Conservation (phyloP, 2,888 invertebrate species). For the Ypsolopha sequella region DNA sequence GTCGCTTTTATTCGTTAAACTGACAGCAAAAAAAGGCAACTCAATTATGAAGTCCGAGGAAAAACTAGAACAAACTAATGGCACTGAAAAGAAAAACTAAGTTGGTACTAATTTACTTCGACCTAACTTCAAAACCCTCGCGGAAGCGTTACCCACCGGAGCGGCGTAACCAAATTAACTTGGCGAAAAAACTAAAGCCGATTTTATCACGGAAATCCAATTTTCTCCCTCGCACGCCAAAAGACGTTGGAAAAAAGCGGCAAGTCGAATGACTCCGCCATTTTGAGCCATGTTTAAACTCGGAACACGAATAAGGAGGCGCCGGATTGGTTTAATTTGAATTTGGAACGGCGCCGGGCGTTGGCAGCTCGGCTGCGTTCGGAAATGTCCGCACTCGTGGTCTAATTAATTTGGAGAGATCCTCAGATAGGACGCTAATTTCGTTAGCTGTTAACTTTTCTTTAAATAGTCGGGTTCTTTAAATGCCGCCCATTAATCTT, state of each 20-base stretch:
- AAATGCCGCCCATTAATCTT: conserved; percentile 51
- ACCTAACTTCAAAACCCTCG: conserved; percentile 45
- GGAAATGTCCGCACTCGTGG: conserved; percentile 36
- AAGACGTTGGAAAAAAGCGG: conserved; percentile 65
- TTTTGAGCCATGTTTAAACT: conserved; percentile 64
- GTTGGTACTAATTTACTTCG: conserved; percentile 9
- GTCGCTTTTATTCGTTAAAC: not conserved
- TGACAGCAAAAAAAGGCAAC: not conserved
- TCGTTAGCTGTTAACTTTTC: conserved; percentile 59
- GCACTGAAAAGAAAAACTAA: conserved; percentile 4
- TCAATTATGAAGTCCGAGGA: not conserved
- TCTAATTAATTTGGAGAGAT: conserved; percentile 66
- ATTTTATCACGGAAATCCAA: conserved; percentile 71
- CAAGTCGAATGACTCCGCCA: conserved; percentile 67
- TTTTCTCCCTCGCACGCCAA: conserved; percentile 69
- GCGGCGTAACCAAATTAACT: conserved; percentile 52
- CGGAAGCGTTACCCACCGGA: conserved; percentile 42
- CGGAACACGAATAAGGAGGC: conserved; percentile 69
- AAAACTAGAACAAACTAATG: not conserved
- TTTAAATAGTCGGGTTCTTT: conserved; percentile 48
- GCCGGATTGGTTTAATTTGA: conserved; percentile 70
- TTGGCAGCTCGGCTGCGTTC: conserved; percentile 29
- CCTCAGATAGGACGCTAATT: conserved; percentile 65
- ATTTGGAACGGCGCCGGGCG: conserved; percentile 60
- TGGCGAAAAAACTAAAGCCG: conserved; percentile 55